Evolutionary conservation across 2,888 invertebrate species (phyloP), one percentile per base, ranked within the genome.

Genomic region (Tenthredo livida): DNA sequence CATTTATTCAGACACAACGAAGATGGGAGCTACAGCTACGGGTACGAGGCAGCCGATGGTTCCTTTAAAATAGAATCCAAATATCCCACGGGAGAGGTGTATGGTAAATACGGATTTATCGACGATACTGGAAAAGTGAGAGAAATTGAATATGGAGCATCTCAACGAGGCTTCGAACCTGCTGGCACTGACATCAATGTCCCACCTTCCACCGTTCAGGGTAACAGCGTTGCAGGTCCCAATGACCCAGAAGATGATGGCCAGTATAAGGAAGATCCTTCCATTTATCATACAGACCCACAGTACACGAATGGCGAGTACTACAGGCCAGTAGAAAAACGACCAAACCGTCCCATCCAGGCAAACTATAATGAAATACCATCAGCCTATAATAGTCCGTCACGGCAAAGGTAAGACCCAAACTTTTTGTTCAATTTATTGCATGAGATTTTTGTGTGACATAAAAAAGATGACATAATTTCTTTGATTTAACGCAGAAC

Each of bases 61-160:
- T 97, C 97, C 0, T 97, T 97, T 92, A 97, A 97, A 94, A 93
- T 93, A 88, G 89, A 89, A 97, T 97, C 97, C 0, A 98, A 97
- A 93, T 97, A 97, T 90, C 95, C 97, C 0, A 96, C 95, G 73
- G 98, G 98, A 0, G 97, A 97, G 90, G 97, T 98, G 0, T 97
- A 96, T 82, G 98, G 98, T 86, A 98, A 98, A 92, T 98, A 98
- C 90, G 98, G 98, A n/a, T 98, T 97, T 92, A 95, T 97, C 0
- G 98, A 98, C 88, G 97, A 96, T 90, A 94, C 94, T 37, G 98
- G 98, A 0, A 95, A 95, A 89, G 90, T 95, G 33, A 95, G 97
- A 84, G 97, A 97, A 93, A 95, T 98, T 33, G 97, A 98, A 87
- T 98, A 98, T 91, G 98, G 98, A 2, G 98, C 98, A 0, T 96